A percentile compares a stretch with the other conserved stretches of the same genome.
These are phyloP conservation scores for Araneus ventricosus DNA, from an alignment of 1,140 invertebrate genomes.

Conservation along the genomic window DNA sequence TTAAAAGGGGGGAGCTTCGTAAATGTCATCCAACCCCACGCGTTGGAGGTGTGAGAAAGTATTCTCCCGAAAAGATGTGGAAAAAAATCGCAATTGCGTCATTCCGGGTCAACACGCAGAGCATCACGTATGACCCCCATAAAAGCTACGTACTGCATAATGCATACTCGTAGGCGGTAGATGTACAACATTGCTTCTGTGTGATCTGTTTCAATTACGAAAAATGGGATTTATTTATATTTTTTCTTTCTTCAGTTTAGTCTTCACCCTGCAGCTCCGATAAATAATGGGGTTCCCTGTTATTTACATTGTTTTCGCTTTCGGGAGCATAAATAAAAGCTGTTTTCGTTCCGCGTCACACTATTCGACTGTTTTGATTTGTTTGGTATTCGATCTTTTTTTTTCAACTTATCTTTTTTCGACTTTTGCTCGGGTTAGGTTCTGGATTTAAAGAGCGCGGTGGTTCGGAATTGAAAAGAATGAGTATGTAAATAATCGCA, in stretches of 20 bases:
- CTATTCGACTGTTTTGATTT: slow-evolving; percentile 45
- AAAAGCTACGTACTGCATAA: slow-evolving; percentile 46
- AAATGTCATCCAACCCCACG: neutral
- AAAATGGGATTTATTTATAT: slow-evolving; percentile 55
- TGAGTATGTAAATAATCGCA: slow-evolving; percentile 47
- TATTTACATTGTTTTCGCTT: slow-evolving; percentile 69
- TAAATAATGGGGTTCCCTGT: slow-evolving; percentile 39
- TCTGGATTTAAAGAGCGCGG: slow-evolving; percentile 15
- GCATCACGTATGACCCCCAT: slow-evolving; percentile 48
- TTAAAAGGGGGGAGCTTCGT: slow-evolving; percentile 1
- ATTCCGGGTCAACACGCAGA: slow-evolving; percentile 43
- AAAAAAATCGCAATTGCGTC: slow-evolving; percentile 61
- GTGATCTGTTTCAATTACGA: slow-evolving; percentile 51
- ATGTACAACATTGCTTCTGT: slow-evolving; percentile 4
- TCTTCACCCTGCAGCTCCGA: slow-evolving; percentile 26
- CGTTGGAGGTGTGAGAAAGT: slow-evolving; percentile 9
- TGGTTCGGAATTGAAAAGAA: slow-evolving; percentile 40
- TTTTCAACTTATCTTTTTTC: neutral
- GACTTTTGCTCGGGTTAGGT: neutral
- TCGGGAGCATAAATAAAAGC: slow-evolving; percentile 52
- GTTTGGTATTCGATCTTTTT: slow-evolving; percentile 11
- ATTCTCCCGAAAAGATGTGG: neutral
- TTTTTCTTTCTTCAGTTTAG: neutral
- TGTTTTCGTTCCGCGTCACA: slow-evolving; percentile 44
- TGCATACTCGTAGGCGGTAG: slow-evolving; percentile 36